These are phyloP conservation scores for Labeo catla DNA, from an alignment of 2,113 vertebrate genomes.

Conservation along the genomic window DNA sequence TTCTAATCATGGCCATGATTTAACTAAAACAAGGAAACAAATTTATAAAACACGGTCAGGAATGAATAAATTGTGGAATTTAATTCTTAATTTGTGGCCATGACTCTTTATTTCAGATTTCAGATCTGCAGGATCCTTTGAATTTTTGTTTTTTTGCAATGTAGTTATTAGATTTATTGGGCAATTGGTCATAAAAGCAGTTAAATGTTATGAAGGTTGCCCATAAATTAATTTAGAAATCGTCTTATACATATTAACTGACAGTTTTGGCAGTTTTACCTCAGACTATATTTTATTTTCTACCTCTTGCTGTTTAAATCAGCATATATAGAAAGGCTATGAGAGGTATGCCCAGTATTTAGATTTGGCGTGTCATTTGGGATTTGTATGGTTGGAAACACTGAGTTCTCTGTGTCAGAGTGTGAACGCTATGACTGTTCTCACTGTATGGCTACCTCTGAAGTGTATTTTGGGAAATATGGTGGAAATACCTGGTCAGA, in stretches of 20 bases:
- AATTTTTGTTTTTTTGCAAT: background rate
- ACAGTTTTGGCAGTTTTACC: background rate
- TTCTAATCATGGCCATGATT: background rate
- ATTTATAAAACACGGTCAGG: background rate
- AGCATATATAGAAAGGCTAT: constrained; percentile 18
- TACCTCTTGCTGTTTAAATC: constrained; percentile 33
- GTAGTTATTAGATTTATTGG: constrained; percentile 4
- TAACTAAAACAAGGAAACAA: background rate
- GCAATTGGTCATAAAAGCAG: no score
- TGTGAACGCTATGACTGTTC: constrained; percentile 74
- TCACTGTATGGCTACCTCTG: constrained; percentile 61
- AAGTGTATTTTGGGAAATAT: constrained; percentile 69
- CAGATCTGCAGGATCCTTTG: no score
- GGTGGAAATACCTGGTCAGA: constrained; percentile 58
- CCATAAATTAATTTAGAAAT: background rate
- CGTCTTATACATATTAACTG: background rate
- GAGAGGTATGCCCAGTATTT: constrained; percentile 34
- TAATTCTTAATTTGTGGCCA: background rate
- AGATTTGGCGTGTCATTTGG: constrained; percentile 27
- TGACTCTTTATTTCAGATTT: background rate
- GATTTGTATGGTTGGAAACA: constrained; percentile 56
- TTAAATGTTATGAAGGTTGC: background rate
- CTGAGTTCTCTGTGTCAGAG: constrained; percentile 68
- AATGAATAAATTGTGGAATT: background rate
- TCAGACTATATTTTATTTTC: background rate